These are phyloP conservation scores for Lagenorhynchus albirostris DNA, from an alignment of 2,113 vertebrate genomes.

Conservation along the genomic window DNA sequence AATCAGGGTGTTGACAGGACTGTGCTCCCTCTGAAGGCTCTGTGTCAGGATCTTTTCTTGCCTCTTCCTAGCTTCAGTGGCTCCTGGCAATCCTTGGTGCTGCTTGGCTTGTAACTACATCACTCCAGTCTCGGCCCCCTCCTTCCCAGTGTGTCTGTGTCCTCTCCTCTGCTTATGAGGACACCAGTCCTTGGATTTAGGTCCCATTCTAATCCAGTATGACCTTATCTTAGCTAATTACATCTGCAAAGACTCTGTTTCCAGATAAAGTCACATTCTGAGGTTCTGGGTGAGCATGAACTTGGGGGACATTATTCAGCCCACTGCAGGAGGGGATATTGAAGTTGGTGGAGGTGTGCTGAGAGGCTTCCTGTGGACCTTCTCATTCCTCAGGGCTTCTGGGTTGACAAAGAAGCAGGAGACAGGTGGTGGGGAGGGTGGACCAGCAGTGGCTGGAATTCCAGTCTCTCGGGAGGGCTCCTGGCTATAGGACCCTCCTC, in stretches of 20 bases:
- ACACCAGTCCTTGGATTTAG: neutral
- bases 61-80: neutral
- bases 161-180: neutral
- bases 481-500: neutral
- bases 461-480: neutral
- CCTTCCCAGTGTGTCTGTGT: neutral
- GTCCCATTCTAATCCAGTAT: neutral
- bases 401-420: neutral
- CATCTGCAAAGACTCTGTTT: neutral
- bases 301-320: neutral
- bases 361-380: neutral
- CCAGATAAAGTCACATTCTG: neutral
- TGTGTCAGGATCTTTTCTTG: neutral
- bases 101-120: neutral
- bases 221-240: neutral
- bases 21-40: neutral
- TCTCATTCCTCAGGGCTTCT: conserved; percentile 2
- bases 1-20: neutral
- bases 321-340: neutral
- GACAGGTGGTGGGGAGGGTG: neutral
- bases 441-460: neutral
- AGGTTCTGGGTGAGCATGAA: neutral
- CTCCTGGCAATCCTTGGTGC: neutral
- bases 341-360: neutral
- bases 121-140: neutral